Conservation (phyloP, 2,797 vertebrate genomes). For the Parauchenoglanis ngamensis region DNA sequence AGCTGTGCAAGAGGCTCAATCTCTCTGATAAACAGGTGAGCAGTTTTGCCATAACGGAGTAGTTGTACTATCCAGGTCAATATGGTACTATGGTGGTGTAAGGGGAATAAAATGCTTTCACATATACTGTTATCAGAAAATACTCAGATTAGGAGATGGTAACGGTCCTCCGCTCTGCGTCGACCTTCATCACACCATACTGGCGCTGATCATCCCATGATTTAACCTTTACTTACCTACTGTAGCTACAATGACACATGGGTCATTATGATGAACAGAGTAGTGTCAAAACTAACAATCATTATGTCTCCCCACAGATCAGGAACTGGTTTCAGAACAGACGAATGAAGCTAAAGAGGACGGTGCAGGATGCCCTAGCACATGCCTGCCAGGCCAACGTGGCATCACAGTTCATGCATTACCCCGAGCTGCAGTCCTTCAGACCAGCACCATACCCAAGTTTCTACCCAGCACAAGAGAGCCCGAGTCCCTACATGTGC, state of each 20-base stretch:
- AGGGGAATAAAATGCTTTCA: neutral
- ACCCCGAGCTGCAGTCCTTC: slow-evolving; percentile 72
- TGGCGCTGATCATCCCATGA: neutral
- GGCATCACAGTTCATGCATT: slow-evolving; percentile 72
- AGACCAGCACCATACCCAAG: slow-evolving; percentile 66
- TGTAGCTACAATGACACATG: neutral
- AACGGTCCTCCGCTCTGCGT: neutral
- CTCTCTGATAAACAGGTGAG: slow-evolving; percentile 81
- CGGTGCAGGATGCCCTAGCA: slow-evolving; percentile 76
- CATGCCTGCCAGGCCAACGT: slow-evolving; percentile 75
- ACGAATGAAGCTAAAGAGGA: slow-evolving; percentile 81
- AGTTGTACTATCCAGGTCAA: neutral
- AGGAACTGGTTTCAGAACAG: slow-evolving; percentile 84
- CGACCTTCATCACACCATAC: neutral
- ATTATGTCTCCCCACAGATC: slow-evolving; percentile 63
- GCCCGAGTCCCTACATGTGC: slow-evolving; percentile 59
- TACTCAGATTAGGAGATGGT: neutral
- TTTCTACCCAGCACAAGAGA: slow-evolving; percentile 63
- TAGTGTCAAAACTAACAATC: neutral
- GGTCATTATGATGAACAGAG: neutral
- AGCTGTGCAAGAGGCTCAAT: slow-evolving; percentile 75
- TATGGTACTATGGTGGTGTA: neutral
- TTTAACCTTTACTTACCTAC: neutral
- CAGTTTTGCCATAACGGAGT: neutral
- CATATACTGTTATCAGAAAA: neutral